These are phyloP conservation scores for Coluber constrictor DNA, from an alignment of 2,797 vertebrate genomes.

Conservation along the genomic window DNA sequence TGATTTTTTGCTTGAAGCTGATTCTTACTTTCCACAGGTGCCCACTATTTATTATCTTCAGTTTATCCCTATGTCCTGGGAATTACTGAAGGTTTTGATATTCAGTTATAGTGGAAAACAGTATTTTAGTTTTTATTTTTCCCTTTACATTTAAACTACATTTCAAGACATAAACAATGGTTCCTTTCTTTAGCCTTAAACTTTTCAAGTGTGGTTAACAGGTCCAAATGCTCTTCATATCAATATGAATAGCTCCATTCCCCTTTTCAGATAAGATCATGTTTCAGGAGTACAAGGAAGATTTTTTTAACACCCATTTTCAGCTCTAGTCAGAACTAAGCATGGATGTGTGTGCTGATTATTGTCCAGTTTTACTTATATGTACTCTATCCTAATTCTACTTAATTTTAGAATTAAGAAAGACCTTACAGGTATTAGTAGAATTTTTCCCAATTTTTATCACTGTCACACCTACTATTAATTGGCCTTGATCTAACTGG, in stretches of 20 bases:
- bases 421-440: not conserved
- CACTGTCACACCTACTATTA: not conserved
- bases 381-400: not conserved
- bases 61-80: not conserved
- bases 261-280: not conserved
- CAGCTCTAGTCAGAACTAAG: not conserved
- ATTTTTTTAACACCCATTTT: not conserved
- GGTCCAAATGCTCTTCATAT: not conserved
- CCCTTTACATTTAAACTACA: not conserved
- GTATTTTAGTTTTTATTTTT: not conserved
- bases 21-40: not conserved
- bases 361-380: not conserved
- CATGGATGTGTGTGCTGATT: not conserved
- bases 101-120: not conserved
- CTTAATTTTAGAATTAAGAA: not conserved
- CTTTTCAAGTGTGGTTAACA: conserved; percentile 3
- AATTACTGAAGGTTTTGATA: not conserved
- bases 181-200: not conserved
- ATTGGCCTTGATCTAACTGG: not conserved
- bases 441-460: not conserved
- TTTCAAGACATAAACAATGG: not conserved
- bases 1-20: not conserved
- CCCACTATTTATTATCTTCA: not conserved
- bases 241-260: not conserved
- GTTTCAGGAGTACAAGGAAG: not conserved